Evolutionary conservation across 1,140 invertebrate species (phyloP), one percentile per base, ranked within the genome.

Genomic region (Drosophila suzukii): DNA sequence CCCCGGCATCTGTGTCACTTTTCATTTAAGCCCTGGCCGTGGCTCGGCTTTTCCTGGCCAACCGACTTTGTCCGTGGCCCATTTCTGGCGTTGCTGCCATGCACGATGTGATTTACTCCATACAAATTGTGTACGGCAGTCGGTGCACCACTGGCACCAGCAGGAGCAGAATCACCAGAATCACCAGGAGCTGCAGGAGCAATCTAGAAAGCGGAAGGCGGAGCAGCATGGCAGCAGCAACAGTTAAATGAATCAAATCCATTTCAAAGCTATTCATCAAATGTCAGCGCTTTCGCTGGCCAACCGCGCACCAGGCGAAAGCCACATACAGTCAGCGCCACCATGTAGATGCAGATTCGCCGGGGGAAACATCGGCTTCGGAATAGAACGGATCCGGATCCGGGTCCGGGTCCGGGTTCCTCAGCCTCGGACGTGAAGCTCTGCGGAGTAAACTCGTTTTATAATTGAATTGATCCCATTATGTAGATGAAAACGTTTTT

Each of bases 381-480:
- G 47, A 51, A 59, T 71, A 63, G 66, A 60, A 34, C 30, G 67
- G 62, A 17, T 46, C 43, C 10, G 41, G 15, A n/a, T 43, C 43
- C 10, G 3, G 43, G 43, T 43, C 7, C 41, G 67, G 66, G 59
- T 86, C 46, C 51, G 63, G 82, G 53, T 75, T 66, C 75, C 71
- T 56, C 74, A 43, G 61, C 53, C 32, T 81, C 59, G 60, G 75
- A 63, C 65, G 58, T 78, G 76, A 38, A 71, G 57, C 38, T 44
- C 34, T 70, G 78, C 43, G 59, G 75, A 62, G 75, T 55, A 88
- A 82, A 88, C 83, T 83, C 63, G 79, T 77, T 88, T 88, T 86
- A 83, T 88, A 88, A 88, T 88, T 88, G 83, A 88, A 88, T 88
- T 88, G 83, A 88, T 88, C 75, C 79, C 80, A 88, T 88, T 88